Base-by-base conservation (phyloP, 2,113 vertebrate genomes). In the Meles meles region DNA sequence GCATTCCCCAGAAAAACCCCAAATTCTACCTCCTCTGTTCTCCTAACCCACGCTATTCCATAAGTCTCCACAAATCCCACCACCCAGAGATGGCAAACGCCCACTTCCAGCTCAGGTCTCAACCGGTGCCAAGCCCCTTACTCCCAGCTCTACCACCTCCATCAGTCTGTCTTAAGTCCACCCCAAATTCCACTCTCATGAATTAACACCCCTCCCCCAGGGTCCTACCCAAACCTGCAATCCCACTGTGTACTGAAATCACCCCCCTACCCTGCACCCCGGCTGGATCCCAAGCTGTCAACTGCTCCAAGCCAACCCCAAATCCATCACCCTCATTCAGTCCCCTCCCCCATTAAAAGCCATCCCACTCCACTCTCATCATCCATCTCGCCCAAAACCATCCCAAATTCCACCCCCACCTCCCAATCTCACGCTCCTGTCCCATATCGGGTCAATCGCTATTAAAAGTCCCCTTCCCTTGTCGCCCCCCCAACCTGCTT, bases 341-440 rank as follows among this genome's bases (percentile, higher is more conserved):
- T 93, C 96, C 93, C 92, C 97, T 98, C 92, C 97, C 97, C 97
- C 97, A 96, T 47, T 63, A 96, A 81, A 92, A 95, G 61, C 63
- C 86, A 95, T 57, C 96, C 95, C 95, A 90, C 39, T 88, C 76
- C 49, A 81, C 93, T 59, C 88, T 93, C 91, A 84, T 59, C 93
- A 91, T 74, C 85, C 88, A 72, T 87, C 74, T 96, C 71, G 55
- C 93, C 87, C 77, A 14, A 88, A 69, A 84, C 57, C 95, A 87
- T 52, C 77, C 96, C 88, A 65, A 92, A 98, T 97, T 61, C 80
- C 82, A 83, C 81, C 67, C 21, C 55, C 7, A 20, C 18, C 57
- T 39, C 20, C 55, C 65, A 47, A 63, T 59, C 55, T 72, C 86
- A 57, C n/a, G 29, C 72, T 90, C 76, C 94, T 4, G 44, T 37